Evolutionary conservation across 2,797 vertebrate species (phyloP).

Genomic region (Lerista edwardsae): DNA sequence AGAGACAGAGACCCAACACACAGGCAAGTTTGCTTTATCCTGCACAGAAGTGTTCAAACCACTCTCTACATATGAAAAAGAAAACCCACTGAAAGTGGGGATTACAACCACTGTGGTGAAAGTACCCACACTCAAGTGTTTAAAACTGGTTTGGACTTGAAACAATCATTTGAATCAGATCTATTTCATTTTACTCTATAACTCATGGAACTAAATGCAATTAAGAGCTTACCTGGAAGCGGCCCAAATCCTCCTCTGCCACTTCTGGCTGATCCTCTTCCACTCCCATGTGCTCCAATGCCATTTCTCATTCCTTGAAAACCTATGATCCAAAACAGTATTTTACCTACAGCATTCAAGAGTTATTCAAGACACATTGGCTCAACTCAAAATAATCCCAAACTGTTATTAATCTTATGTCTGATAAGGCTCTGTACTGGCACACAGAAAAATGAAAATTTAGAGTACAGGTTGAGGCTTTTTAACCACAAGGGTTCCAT

Average conservation of each 20-base stretch:
- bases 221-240: conserved; percentile 17
- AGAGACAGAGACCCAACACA: no score
- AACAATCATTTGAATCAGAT: no score
- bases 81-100: no score
- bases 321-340: not conserved
- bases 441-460: not conserved
- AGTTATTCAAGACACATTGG: not conserved
- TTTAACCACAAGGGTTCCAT: no score
- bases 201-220: not conserved
- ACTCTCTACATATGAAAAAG: no score
- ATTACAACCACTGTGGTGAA: no score
- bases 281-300: not conserved
- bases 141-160: no score
- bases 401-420: not conserved
- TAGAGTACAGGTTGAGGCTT: no score
- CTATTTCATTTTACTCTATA: not conserved
- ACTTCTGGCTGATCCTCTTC: conserved; percentile 7
- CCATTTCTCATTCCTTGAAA: conserved; percentile 6
- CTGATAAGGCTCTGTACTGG: not conserved
- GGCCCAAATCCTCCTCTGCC: not conserved
- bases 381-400: not conserved
- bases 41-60: no score
- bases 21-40: no score
- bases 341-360: not conserved
- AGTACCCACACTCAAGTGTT: no score